A percentile compares a stretch with the other conserved stretches of the same genome.
phyloP scores from a whole-genome alignment of 2,797 vertebrate species.

The Iguana delicatissima region DNA sequence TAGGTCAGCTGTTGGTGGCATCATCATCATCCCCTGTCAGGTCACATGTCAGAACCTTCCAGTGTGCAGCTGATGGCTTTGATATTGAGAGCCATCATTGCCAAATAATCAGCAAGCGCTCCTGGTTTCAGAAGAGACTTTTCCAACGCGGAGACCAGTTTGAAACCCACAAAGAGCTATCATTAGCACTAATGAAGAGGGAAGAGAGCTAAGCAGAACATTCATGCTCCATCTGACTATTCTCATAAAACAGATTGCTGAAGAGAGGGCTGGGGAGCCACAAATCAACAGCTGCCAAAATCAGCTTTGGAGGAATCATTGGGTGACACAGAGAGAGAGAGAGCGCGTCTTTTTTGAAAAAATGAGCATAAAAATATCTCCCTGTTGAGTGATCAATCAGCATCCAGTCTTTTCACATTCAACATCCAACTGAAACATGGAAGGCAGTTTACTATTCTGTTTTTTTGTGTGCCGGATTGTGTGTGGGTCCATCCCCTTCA shows the following conservation, averaged over 20 bases:
- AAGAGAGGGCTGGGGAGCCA: slow-evolving; percentile 44
- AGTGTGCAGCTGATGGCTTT: slow-evolving; percentile 85
- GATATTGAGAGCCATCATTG: slow-evolving; percentile 73
- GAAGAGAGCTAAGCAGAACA: slow-evolving; percentile 68
- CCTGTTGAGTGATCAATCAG: slow-evolving; percentile 24
- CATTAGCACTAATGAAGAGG: slow-evolving; percentile 68
- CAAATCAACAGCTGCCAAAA: slow-evolving; percentile 78
- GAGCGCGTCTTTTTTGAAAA: neutral
- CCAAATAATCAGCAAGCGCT: slow-evolving; percentile 53
- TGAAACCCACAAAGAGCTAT: slow-evolving; percentile 74
- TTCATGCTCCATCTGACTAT: slow-evolving; percentile 82
- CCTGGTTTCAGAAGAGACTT: slow-evolving; percentile 59
- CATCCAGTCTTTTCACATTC: neutral
- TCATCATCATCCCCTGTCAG: slow-evolving; percentile 85
- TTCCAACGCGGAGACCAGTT: slow-evolving; percentile 65
- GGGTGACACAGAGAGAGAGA: neutral
- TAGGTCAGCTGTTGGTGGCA: slow-evolving; percentile 94
- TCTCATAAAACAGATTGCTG: slow-evolving; percentile 59
- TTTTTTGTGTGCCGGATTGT: neutral
- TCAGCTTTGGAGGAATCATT: neutral
- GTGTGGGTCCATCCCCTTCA: no score
- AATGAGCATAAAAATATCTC: slow-evolving; percentile 49
- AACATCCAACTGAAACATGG: neutral
- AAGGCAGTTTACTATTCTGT: neutral
- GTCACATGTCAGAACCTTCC: slow-evolving; percentile 87